A percentile compares a stretch with the other conserved stretches of the same genome.
Conservation (phyloP, 2,797 vertebrate genomes). For the Fistularia tabacaria region DNA sequence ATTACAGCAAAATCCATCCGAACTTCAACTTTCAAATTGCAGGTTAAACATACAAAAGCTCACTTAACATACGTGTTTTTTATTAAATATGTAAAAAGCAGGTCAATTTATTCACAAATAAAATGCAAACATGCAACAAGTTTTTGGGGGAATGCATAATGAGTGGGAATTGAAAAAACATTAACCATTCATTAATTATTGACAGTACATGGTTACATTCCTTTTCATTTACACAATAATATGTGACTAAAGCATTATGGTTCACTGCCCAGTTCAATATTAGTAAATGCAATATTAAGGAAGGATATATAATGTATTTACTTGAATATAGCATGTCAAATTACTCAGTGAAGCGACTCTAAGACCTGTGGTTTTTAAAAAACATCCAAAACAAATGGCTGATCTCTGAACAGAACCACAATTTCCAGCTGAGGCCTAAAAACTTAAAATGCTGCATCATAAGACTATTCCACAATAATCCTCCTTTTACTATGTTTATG, state of each 20-base stretch:
- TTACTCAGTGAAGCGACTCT: constrained; percentile 74
- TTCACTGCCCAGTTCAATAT: constrained; percentile 85
- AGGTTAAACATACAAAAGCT: constrained; percentile 80
- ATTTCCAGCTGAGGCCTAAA: constrained; percentile 54
- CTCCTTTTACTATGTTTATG: constrained; percentile 47
- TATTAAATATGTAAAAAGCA: constrained; percentile 99
- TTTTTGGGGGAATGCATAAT: constrained; percentile 89
- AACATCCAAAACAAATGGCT: constrained; percentile 45
- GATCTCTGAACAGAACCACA: constrained; percentile 57
- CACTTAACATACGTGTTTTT: constrained; percentile 85
- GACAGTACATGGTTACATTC: constrained; percentile 99
- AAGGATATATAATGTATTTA: constrained; percentile 80
- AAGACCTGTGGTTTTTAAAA: constrained; percentile 66
- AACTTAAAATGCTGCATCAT: constrained; percentile 51
- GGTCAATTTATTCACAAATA: constrained; percentile 99
- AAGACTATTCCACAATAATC: constrained; percentile 56
- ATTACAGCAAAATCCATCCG: constrained; percentile 75
- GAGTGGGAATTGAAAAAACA: constrained; percentile 80
- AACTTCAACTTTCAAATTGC: constrained; percentile 71
- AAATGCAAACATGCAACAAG: constrained; percentile 98
- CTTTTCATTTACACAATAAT: constrained; percentile 98
- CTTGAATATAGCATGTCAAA: constrained; percentile 77
- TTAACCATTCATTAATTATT: constrained; percentile 94
- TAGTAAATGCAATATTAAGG: constrained; percentile 88
- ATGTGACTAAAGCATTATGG: constrained; percentile 91